These are phyloP conservation scores for Nylanderia fulva DNA, from an alignment of 1,140 invertebrate species.

Conservation along the genomic window DNA sequence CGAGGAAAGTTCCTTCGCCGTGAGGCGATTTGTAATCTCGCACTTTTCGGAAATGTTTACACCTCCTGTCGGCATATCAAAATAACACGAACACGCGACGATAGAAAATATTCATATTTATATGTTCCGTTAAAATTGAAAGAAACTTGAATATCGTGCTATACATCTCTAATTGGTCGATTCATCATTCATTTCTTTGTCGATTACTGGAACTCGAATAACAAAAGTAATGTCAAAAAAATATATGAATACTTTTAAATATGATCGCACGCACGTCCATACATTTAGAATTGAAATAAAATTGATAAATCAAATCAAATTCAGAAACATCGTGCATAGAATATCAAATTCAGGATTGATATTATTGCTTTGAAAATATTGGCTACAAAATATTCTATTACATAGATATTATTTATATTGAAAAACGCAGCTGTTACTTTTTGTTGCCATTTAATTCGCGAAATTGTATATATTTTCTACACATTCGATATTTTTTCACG, in stretches of 20 bases:
- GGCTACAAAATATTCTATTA: conserved; percentile 1
- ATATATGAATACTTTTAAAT: neutral
- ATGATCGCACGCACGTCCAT: neutral
- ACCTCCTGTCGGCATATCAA: neutral
- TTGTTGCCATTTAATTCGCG: conserved; percentile 5
- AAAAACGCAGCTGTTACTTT: neutral
- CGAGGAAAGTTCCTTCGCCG: conserved; percentile 33
- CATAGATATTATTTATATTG: neutral
- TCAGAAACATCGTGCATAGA: no score
- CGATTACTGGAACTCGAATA: neutral
- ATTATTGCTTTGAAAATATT: neutral
- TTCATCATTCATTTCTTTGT: neutral
- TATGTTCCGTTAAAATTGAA: neutral
- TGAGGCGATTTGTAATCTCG: conserved; percentile 5
- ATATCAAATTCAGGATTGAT: neutral
- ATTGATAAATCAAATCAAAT: no score
- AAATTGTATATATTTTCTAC: neutral
- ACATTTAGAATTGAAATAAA: neutral
- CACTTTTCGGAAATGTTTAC: conserved; percentile 13
- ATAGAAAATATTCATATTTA: neutral
- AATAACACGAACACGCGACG: neutral
- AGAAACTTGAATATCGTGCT: neutral
- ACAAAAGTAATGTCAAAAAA: neutral
- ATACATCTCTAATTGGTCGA: neutral
- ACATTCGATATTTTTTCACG: neutral